Conservation (phyloP, 2,113 vertebrate species). For the Siniperca knerii region DNA sequence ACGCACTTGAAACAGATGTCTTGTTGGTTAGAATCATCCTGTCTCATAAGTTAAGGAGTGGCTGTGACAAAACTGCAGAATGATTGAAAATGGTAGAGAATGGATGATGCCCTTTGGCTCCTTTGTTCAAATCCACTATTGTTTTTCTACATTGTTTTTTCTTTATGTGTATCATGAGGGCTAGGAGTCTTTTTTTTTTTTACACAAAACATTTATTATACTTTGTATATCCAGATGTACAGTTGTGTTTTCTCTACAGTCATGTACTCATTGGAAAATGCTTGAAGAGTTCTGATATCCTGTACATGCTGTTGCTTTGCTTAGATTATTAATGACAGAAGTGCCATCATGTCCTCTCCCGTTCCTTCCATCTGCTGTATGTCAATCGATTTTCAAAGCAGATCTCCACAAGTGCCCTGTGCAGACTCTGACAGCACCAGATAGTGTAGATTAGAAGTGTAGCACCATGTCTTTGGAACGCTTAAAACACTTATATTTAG, state of each 20-base stretch:
- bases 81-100: slow-evolving; percentile 13
- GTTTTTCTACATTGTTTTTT: slow-evolving; percentile 42
- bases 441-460: slow-evolving; percentile 1
- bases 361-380: slow-evolving; percentile 13
- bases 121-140: slow-evolving; percentile 41
- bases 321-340: slow-evolving; percentile 62
- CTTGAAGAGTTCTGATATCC: slow-evolving; percentile 50
- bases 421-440: slow-evolving; percentile 32
- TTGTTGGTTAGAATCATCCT: not conserved
- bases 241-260: slow-evolving; percentile 41
- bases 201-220: slow-evolving; percentile 21
- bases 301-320: slow-evolving; percentile 55
- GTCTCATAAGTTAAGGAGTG: not conserved
- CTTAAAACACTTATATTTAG: slow-evolving; percentile 30
- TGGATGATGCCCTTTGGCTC: slow-evolving; percentile 22
- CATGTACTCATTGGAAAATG: slow-evolving; percentile 44
- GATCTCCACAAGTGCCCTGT: slow-evolving; percentile 2
- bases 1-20: slow-evolving; percentile 38
- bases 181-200: slow-evolving; percentile 9
- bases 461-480: slow-evolving; percentile 16
- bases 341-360: slow-evolving; percentile 54
- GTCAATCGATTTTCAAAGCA: slow-evolving; percentile 6
- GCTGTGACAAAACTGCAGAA: slow-evolving; percentile 13
- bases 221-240: slow-evolving; percentile 38
- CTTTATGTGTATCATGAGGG: slow-evolving; percentile 25